phyloP scores from a whole-genome alignment of 2,797 vertebrate species.

The Scarus forsteni region DNA sequence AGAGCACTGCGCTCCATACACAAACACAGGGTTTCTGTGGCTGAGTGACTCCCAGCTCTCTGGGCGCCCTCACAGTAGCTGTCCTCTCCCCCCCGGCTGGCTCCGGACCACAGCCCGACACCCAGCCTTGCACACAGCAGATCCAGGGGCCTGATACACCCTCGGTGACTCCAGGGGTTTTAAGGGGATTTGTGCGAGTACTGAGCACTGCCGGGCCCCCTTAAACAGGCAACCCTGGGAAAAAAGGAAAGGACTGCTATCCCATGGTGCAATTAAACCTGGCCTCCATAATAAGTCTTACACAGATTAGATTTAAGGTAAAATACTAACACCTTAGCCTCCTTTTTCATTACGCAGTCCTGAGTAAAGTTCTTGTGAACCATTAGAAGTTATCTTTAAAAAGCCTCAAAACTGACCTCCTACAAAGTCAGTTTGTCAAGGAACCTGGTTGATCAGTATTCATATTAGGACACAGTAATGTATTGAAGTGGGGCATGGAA shows the following conservation, averaged over 20 bases:
- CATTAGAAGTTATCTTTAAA: slow-evolving; percentile 4
- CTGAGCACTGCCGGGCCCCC: slow-evolving; percentile 55
- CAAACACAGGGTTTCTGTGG: slow-evolving; percentile 90
- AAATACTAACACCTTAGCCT: slow-evolving; percentile 64
- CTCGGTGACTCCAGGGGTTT: slow-evolving; percentile 76
- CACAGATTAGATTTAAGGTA: slow-evolving; percentile 54
- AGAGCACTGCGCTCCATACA: slow-evolving; percentile 88
- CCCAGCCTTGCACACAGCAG: slow-evolving; percentile 75
- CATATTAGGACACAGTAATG: too few relatives aligned
- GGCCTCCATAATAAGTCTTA: slow-evolving; percentile 49
- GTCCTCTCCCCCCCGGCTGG: slow-evolving; percentile 72
- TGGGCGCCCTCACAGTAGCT: slow-evolving; percentile 78
- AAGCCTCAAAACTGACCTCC: too few relatives aligned
- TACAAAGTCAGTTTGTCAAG: too few relatives aligned
- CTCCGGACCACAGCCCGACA: slow-evolving; percentile 69
- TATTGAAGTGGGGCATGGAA: too few relatives aligned
- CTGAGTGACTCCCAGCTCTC: slow-evolving; percentile 80
- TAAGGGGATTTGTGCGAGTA: slow-evolving; percentile 75
- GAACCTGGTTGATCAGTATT: too few relatives aligned
- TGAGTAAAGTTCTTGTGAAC: slow-evolving; percentile 26
- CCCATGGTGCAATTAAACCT: slow-evolving; percentile 45
- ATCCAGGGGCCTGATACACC: slow-evolving; percentile 77
- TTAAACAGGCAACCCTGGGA: slow-evolving; percentile 61
- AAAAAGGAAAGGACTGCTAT: slow-evolving; percentile 42
- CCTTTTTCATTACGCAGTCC: slow-evolving; percentile 44